Evolutionary conservation across 2,113 vertebrate genomes (phyloP).

Genomic region (Tylochromis polylepis): DNA sequence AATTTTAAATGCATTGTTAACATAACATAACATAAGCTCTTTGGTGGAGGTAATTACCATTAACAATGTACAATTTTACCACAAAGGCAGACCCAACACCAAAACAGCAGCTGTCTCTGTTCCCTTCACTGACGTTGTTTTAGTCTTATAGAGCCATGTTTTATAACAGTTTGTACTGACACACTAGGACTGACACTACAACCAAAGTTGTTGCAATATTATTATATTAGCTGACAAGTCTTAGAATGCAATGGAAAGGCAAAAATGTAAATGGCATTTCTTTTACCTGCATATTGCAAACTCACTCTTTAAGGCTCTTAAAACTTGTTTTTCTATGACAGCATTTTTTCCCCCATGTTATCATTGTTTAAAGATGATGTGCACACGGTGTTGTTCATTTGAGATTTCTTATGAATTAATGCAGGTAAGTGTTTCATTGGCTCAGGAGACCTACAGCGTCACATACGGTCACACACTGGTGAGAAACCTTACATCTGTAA

Average conservation of each 20-base stretch:
- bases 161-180: not conserved
- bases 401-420: not conserved
- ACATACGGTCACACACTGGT: slow-evolving; percentile 89
- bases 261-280: not conserved
- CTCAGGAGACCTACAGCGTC: slow-evolving; percentile 90
- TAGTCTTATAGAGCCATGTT: not conserved
- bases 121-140: not conserved
- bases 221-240: not conserved
- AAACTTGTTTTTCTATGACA: not conserved
- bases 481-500: slow-evolving; percentile 91
- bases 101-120: not conserved
- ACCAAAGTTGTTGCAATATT: fast-evolving
- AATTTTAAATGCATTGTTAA: not conserved
- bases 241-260: not conserved
- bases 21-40: not conserved
- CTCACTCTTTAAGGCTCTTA: not conserved
- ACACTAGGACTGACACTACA: not conserved
- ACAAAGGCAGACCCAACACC: not conserved
- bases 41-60: not conserved
- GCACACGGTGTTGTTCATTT: not conserved
- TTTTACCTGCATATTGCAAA: not conserved
- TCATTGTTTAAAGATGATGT: not conserved
- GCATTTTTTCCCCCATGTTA: not conserved
- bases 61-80: not conserved
- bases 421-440: slow-evolving; percentile 89